These are phyloP conservation scores for Pseudocheirus occidentalis DNA, from an alignment of 2,797 vertebrate species.

Conservation along the genomic window DNA sequence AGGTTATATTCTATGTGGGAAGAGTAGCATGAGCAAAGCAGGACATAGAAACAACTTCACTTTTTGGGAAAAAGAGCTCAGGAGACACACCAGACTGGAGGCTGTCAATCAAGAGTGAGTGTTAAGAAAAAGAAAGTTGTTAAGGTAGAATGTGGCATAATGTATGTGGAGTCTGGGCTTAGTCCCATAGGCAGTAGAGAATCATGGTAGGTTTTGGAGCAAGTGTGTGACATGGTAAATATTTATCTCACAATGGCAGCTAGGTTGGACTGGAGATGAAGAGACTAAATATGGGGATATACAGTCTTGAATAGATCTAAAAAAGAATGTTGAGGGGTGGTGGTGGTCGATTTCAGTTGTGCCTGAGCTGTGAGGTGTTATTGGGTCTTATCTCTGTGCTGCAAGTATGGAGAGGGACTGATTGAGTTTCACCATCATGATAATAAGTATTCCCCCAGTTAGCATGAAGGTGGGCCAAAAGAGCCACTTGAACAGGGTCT, in stretches of 20 bases:
- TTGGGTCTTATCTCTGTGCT: constrained; percentile 75
- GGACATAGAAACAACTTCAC: neutral
- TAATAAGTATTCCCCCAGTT: constrained; percentile 82
- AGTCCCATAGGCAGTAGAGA: neutral
- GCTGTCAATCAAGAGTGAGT: neutral
- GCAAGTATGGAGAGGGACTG: constrained; percentile 84
- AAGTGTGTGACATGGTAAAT: neutral
- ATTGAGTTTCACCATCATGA: constrained; percentile 85
- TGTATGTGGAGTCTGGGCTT: neutral
- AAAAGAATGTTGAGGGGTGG: neutral
- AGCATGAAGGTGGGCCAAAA: constrained; percentile 86
- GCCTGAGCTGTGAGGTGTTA: rapidly evolving
- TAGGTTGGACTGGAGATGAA: rapidly evolving
- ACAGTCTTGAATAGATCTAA: neutral
- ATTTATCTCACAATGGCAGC: neutral
- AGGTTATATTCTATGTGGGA: neutral
- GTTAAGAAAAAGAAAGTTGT: neutral
- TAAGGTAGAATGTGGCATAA: too few species aligned
- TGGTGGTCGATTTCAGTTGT: rapidly evolving
- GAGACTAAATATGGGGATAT: too few species aligned
- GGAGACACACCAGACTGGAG: neutral
- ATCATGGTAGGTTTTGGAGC: neutral
- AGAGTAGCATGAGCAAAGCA: too few species aligned
- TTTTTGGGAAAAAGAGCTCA: rapidly evolving
- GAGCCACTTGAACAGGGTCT: constrained; percentile 78